Percentiles rank a stretch among this genome's conserved stretches.
Evolutionary conservation across 2,113 vertebrate genomes (phyloP).

Genomic region (Raja brachyura): DNA sequence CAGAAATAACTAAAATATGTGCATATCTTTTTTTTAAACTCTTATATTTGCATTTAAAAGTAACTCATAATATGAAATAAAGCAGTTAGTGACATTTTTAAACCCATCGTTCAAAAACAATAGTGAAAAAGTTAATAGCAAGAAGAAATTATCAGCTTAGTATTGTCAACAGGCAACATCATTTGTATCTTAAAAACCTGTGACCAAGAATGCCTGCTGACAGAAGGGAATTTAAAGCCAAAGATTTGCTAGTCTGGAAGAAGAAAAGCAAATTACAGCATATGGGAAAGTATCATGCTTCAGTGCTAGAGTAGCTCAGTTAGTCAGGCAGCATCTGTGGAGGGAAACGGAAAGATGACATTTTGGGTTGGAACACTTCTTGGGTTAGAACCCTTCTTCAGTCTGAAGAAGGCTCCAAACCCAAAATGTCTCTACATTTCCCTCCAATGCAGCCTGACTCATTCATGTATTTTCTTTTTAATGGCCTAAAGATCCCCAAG

Average conservation of each 20-base stretch:
- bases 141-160: background rate
- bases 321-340: no score
- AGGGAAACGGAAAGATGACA: background rate
- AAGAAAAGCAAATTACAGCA: background rate
- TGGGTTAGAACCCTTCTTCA: no score
- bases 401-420: no score
- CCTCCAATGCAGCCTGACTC: no score
- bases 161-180: background rate
- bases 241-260: background rate
- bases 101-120: background rate
- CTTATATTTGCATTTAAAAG: background rate
- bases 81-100: background rate
- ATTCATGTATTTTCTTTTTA: no score
- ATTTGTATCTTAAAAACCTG: background rate
- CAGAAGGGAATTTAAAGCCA: background rate
- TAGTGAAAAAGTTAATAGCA: background rate
- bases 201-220: background rate
- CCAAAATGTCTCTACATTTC: no score
- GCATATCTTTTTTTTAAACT: background rate
- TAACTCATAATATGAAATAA: background rate
- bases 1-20: background rate
- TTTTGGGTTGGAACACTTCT: no score
- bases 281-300: background rate
- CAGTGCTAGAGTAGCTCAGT: no score
- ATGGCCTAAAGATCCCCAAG: no score